Base-by-base conservation (phyloP, 2,797 vertebrate species). In the Poliocrania exsul region DNA sequence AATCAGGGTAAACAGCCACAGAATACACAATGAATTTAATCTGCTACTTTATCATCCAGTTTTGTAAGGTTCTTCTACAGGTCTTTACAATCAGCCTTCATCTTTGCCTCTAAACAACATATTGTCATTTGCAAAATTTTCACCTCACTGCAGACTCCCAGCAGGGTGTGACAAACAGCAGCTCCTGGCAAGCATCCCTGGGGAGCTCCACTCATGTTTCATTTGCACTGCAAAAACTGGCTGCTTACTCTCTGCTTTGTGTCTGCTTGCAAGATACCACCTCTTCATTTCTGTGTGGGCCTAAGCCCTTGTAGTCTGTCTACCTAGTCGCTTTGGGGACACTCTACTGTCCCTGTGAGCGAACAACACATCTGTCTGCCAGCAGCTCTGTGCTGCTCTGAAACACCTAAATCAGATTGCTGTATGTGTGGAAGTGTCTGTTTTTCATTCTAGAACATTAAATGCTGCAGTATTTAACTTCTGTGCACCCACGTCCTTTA, bases 381-480 rank as follows among this genome's bases (percentile, higher is more conserved):
- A 58, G 56, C 31, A 87, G 56, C 49, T 61, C 64, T 53, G 14
- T 79, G 81, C 71, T 85, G 67, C 58, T 82, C 67, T 91, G 44
- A 53, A 91, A 82, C 37, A 35, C 70, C n/a, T 42, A 46, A 35
- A 74, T 78, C 67, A 53, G 75, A 85, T 60, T 66, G 31, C 49
- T 46, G 9, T 77, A 19, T 0, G 1, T 46, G 65, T 2, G 1
- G 46, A 70, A 81, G 57, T 60, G 58, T 73, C 81, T 2, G 5
- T 57, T 71, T 89, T 91, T 94, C 72, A 57, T 87, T 64, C 84
- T 51, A 86, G n/a, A 62, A 35, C 78, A 49, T 62, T 56, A 77
- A 87, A 88, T 82, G 80, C 67, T 50, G 18, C 64, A 46, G 37
- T 66, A 42, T 90, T 89, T 91, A 82, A 90, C 91, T 96, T 85